phyloP scores from a whole-genome alignment of 2,797 vertebrate genomes.

The Rhinophrynus dorsalis region DNA sequence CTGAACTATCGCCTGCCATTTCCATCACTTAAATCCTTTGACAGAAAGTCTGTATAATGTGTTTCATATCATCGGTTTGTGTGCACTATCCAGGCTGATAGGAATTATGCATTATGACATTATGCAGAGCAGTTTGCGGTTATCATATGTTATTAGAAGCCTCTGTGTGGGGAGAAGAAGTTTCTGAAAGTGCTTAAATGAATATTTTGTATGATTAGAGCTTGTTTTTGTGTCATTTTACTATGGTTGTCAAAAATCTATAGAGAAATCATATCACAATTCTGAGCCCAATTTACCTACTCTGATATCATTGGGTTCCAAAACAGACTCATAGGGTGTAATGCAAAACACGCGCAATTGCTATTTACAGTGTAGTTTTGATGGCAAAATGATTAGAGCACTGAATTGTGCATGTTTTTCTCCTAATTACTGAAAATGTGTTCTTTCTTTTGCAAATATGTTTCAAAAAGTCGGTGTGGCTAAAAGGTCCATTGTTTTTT shows the following conservation, averaged over 20 bases:
- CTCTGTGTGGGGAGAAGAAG: not conserved
- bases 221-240: not conserved
- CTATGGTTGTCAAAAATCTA: not conserved
- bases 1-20: not conserved
- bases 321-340: too few relatives aligned
- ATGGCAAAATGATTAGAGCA: too few relatives aligned
- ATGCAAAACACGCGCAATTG: too few relatives aligned
- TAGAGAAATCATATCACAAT: too few relatives aligned
- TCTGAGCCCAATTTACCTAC: too few relatives aligned
- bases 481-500: too few relatives aligned
- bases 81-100: conserved; percentile 20
- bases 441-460: too few relatives aligned
- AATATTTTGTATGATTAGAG: not conserved
- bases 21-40: conserved; percentile 46
- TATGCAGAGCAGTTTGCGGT: conserved; percentile 50
- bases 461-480: too few relatives aligned
- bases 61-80: not conserved
- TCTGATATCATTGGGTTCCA: too few relatives aligned
- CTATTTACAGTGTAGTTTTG: too few relatives aligned
- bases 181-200: not conserved
- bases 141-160: conserved; percentile 9
- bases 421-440: too few relatives aligned
- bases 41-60: conserved; percentile 40
- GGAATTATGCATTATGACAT: conserved; percentile 46
- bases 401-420: too few relatives aligned